Percentiles rank a stretch among this genome's conserved stretches.
These are phyloP conservation scores for Siniperca knerii DNA, from an alignment of 2,113 vertebrate genomes.

Conservation along the genomic window DNA sequence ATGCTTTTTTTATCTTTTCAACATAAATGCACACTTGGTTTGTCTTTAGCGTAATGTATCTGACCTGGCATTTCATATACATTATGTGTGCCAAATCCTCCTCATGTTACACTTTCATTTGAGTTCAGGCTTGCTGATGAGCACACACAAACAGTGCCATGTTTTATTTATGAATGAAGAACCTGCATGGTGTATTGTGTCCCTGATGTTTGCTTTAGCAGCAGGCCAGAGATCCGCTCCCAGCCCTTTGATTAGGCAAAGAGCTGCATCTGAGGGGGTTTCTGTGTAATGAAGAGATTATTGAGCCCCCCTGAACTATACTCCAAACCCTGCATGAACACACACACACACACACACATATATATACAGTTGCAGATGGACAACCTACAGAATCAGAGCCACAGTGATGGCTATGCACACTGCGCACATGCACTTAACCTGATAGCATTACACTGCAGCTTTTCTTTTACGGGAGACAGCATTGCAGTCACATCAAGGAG, in stretches of 20 bases:
- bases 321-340: constrained; percentile 77
- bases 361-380: constrained; percentile 49
- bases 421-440: constrained; percentile 61
- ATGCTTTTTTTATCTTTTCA: background rate
- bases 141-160: constrained; percentile 51
- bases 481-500: constrained; percentile 78
- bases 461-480: constrained; percentile 83
- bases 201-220: constrained; percentile 82
- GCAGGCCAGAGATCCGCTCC: constrained; percentile 82
- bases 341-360: constrained; percentile 18
- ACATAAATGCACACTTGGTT: background rate
- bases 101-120: constrained; percentile 66
- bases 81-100: constrained; percentile 23
- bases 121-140: constrained; percentile 36
- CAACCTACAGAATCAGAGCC: constrained; percentile 6
- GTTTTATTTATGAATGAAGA: constrained; percentile 86
- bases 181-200: constrained; percentile 77
- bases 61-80: constrained; percentile 19
- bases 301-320: constrained; percentile 78
- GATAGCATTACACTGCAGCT: constrained; percentile 68
- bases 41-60: background rate
- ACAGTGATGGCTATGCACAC: background rate
- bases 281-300: constrained; percentile 90
- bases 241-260: constrained; percentile 86
- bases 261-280: constrained; percentile 82